Conservation (phyloP, 2,888 invertebrate genomes). For the Trichopoda pennipes region DNA sequence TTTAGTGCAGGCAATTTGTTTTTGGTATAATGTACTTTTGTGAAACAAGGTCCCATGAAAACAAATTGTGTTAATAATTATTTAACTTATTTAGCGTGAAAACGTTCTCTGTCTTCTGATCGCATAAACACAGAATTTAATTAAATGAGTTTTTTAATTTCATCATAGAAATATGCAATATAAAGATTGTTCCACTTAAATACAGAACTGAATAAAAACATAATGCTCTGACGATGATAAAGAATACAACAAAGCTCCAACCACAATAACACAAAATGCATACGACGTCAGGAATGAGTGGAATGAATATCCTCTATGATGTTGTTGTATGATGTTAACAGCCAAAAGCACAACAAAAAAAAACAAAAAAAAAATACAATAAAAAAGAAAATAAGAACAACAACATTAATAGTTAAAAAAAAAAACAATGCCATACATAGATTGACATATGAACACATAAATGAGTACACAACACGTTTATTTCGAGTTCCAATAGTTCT, state of each 20-base stretch:
- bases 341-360: conserved; percentile 32
- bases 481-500: not conserved
- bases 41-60: conserved; percentile 24
- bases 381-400: conserved; percentile 40
- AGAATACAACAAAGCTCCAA: conserved; percentile 25
- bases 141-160: conserved; percentile 1
- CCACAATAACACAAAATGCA: conserved; percentile 14
- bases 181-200: conserved; percentile 34
- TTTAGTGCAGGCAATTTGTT: conserved; percentile 4
- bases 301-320: conserved; percentile 39
- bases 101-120: conserved; percentile 8
- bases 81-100: conserved; percentile 55
- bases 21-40: conserved; percentile 17
- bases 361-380: conserved; percentile 21
- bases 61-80: conserved; percentile 41
- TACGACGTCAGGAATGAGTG: conserved; percentile 28
- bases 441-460: conserved; percentile 12
- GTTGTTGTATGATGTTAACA: conserved; percentile 44
- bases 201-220: conserved; percentile 27
- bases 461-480: conserved; percentile 8
- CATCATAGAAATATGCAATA: conserved; percentile 28
- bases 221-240: conserved; percentile 37
- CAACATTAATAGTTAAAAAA: conserved; percentile 14
- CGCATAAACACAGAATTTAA: not conserved
- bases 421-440: not conserved